Evolutionary conservation across 2,888 invertebrate species (phyloP).

Genomic region (Nomada hirtipes): DNA sequence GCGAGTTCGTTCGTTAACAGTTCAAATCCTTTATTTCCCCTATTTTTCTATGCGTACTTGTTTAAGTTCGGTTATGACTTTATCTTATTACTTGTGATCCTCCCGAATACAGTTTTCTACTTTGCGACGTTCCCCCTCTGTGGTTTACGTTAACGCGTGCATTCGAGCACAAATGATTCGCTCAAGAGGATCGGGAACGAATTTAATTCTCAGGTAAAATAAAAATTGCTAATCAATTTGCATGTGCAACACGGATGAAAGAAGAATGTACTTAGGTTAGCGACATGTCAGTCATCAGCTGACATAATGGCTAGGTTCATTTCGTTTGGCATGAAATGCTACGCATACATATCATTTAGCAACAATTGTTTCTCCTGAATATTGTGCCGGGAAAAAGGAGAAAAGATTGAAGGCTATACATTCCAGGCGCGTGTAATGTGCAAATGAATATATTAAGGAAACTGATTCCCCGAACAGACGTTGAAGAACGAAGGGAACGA

Average conservation of each 20-base stretch:
- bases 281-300: conserved; percentile 42
- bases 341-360: conserved; percentile 10
- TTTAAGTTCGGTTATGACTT: conserved; percentile 26
- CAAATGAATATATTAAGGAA: conserved; percentile 5
- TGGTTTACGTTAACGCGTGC: not conserved
- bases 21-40: conserved; percentile 31
- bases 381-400: not conserved
- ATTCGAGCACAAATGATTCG: conserved; percentile 13
- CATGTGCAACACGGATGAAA: not conserved
- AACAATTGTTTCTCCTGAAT: not conserved
- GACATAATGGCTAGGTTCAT: conserved; percentile 56
- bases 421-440: not conserved
- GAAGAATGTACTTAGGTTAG: conserved; percentile 47
- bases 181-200: conserved; percentile 12
- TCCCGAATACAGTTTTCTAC: not conserved
- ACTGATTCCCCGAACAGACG: conserved; percentile 41
- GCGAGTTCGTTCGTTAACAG: conserved; percentile 30
- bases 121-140: conserved; percentile 7
- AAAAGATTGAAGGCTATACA: not conserved
- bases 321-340: conserved; percentile 46
- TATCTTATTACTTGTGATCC: not conserved
- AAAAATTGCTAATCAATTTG: not conserved
- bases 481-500: conserved; percentile 34
- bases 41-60: conserved; percentile 21
- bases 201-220: conserved; percentile 47